Conservation (phyloP, 2,113 vertebrate species). For the Cisticola juncidis region DNA sequence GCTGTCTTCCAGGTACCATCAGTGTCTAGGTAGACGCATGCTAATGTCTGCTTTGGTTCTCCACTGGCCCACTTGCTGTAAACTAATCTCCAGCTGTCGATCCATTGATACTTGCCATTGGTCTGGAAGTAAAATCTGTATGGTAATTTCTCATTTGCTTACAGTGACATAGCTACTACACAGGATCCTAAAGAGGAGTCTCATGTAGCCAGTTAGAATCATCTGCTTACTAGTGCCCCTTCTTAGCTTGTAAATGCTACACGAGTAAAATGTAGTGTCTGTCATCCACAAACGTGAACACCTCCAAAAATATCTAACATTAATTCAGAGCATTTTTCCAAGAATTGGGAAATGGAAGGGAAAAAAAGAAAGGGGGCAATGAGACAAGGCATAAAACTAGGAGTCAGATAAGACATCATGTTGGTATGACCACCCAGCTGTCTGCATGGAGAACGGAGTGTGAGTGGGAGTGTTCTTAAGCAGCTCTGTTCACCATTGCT, state of each 20-base stretch:
- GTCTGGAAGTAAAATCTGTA: slow-evolving; percentile 74
- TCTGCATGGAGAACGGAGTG: background rate
- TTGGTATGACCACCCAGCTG: background rate
- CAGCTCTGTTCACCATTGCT: fast-evolving
- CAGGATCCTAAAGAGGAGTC: background rate
- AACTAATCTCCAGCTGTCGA: slow-evolving; percentile 83
- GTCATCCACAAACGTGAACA: background rate
- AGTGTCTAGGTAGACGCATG: slow-evolving; percentile 84
- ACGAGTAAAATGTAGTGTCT: background rate
- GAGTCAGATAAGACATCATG: background rate
- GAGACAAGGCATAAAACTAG: background rate
- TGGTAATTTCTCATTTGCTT: background rate
- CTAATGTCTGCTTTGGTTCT: slow-evolving; percentile 83
- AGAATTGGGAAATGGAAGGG: background rate
- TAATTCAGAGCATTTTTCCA: background rate
- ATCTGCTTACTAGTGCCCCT: background rate
- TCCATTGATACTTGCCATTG: slow-evolving; percentile 81
- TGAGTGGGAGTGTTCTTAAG: background rate
- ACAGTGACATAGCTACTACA: background rate
- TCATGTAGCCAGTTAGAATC: background rate
- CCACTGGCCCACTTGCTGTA: slow-evolving; percentile 85
- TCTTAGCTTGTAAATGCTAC: background rate
- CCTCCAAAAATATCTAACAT: background rate
- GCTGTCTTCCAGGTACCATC: slow-evolving; percentile 87
- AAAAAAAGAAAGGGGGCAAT: background rate